Evolutionary conservation across 2,797 vertebrate species (phyloP), one percentile per base, ranked within the genome.

Genomic region (Enteromius paludinosus): DNA sequence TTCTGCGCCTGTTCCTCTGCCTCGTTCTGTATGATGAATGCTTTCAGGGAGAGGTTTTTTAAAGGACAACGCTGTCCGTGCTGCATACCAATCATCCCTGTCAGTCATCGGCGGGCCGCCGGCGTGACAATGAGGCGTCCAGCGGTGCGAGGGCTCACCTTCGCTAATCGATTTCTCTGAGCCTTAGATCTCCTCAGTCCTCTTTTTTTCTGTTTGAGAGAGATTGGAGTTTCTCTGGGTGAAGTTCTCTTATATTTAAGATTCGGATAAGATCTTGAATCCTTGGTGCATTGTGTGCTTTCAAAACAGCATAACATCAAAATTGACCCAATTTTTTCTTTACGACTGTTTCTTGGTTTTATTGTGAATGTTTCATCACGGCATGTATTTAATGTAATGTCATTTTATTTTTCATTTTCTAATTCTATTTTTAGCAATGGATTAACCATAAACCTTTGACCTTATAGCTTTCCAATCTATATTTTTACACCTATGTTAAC

Each of bases 71-170:
- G 25, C 23, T 59, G 23, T 23, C 59, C 30, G 30, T 15, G 25
- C 62, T 71, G 47, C 68, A 72, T 81, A 81, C 68, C 69, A 81
- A 73, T 81, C 56, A 49, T 73, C 47, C 9, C 41, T 64, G 79
- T 81, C 79, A 81, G 62, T 81, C 79, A 81, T 81, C 45, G 0
- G 0, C 20, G 5, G 56, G 52, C 66, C 11, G 49, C 12, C 38
- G 38, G 35, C 25, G 54, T 72, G 79, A 81, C 66, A 72, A 81
- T 49, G 79, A 81, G 69, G 20, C 30, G 3, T 73, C 54, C 30
- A 64, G 69, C 10, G 41, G 69, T 33, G 56, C 30, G 4, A 64
- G 41, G 78, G 68, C 43, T 81, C 69, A 81, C 56, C 79, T 81
- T 61, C 56, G 28, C 79, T 81, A 72, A 83, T 72, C 33, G 56